A percentile compares a stretch with the other conserved stretches of the same genome.
phyloP scores from a whole-genome alignment of 2,888 invertebrate species.

The Danaus chrysippus region DNA sequence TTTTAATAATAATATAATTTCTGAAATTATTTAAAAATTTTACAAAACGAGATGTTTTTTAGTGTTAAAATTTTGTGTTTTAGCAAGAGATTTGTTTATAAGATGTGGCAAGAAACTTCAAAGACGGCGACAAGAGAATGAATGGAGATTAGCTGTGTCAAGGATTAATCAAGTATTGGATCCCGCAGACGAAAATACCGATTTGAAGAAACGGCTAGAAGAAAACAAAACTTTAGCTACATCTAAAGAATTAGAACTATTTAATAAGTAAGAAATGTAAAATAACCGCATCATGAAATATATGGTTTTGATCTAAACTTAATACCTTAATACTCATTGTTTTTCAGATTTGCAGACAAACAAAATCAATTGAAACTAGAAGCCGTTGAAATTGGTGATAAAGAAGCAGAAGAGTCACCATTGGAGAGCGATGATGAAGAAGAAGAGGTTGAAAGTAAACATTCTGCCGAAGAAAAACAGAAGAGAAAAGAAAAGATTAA shows the following conservation, averaged over 20 bases:
- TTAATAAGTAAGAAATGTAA: conserved; percentile 72
- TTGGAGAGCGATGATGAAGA: conserved; percentile 68
- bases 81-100: conserved; percentile 82
- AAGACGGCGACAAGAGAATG: conserved; percentile 81
- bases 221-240: conserved; percentile 74
- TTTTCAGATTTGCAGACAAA: conserved; percentile 59
- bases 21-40: too few species aligned
- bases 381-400: conserved; percentile 66
- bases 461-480: conserved; percentile 49
- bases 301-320: neutral
- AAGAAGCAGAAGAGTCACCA: conserved; percentile 70
- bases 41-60: neutral
- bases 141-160: conserved; percentile 79
- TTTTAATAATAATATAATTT: too few species aligned
- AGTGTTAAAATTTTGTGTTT: conserved; percentile 17
- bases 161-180: conserved; percentile 74
- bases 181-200: conserved; percentile 78
- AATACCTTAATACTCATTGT: neutral
- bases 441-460: conserved; percentile 47
- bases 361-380: conserved; percentile 65
- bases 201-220: conserved; percentile 76
- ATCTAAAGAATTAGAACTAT: conserved; percentile 72
- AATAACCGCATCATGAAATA: neutral
- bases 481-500: conserved; percentile 60
- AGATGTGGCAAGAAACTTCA: conserved; percentile 83